Percentiles rank a stretch among this genome's conserved stretches.
Conservation (phyloP, 1,140 invertebrate genomes). For the Triops cancriformis region DNA sequence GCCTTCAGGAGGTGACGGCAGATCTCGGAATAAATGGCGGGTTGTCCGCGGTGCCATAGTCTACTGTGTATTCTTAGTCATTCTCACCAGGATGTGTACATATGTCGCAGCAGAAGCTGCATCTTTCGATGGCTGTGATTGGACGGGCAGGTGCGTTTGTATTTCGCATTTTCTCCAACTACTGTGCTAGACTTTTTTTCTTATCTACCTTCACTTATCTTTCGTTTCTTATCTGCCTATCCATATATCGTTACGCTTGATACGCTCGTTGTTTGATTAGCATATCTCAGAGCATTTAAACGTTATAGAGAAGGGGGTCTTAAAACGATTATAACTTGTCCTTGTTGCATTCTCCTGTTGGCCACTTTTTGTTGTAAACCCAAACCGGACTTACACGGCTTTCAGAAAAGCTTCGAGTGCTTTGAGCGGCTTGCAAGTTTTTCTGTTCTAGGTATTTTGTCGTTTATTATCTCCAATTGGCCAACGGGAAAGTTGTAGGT, state of each 20-base stretch:
- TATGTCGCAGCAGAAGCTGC: not conserved
- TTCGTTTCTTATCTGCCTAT: no score
- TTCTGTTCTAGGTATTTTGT: not conserved
- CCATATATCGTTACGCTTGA: not conserved
- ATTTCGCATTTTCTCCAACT: not conserved
- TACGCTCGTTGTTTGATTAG: not conserved
- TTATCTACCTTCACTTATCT: no score
- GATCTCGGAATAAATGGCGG: not conserved
- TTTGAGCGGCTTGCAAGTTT: not conserved
- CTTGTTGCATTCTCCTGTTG: not conserved
- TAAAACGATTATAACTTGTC: not conserved
- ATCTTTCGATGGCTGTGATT: slow-evolving; percentile 20
- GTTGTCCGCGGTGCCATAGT: not conserved
- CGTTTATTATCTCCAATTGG: not conserved
- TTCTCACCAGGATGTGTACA: not conserved
- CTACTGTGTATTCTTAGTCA: not conserved
- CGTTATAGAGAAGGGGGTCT: not conserved
- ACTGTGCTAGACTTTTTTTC: not conserved
- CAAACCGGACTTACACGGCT: not conserved
- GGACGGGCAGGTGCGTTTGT: slow-evolving; percentile 22
- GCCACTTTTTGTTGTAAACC: not conserved
- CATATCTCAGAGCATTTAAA: not conserved
- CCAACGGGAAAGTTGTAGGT: not conserved
- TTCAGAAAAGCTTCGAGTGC: not conserved
- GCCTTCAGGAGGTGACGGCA: not conserved